These are phyloP conservation scores for Dysdera silvatica DNA, from an alignment of 1,140 invertebrate species.

Conservation along the genomic window DNA sequence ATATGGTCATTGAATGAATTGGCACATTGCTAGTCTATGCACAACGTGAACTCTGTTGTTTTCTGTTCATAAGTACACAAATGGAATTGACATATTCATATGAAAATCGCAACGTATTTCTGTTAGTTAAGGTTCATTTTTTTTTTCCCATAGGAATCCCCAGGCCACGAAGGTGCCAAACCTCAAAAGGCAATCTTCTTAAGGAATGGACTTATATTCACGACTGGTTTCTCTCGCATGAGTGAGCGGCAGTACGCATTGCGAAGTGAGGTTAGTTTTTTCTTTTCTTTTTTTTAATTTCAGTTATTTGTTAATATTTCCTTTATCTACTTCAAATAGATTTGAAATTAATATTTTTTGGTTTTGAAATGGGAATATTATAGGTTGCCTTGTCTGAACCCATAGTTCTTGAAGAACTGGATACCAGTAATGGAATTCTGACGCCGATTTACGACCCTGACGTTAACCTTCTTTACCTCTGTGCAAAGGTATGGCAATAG, in stretches of 20 bases:
- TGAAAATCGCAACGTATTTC: no score
- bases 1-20: no score
- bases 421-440: conserved; percentile 95
- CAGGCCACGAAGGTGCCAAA: conserved; percentile 91
- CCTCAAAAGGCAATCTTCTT: conserved; percentile 87
- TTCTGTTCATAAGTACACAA: no score
- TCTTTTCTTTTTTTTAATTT: background rate
- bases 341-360: no score
- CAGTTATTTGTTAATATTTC: background rate
- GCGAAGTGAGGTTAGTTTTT: conserved; percentile 51
- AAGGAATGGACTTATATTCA: conserved; percentile 80
- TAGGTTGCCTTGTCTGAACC: conserved; percentile 77
- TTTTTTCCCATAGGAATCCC: conserved; percentile 56
- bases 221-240: conserved; percentile 94
- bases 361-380: no score
- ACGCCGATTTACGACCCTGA: conserved; percentile 97
- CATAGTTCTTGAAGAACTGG: conserved; percentile 89
- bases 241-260: conserved; percentile 92
- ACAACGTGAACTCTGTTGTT: no score
- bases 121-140: background rate
- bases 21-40: no score
- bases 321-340: background rate
- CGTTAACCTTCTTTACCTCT: conserved; percentile 89
- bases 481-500: conserved; percentile 83
- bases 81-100: no score